These are phyloP conservation scores for Enteromius fasciolatus DNA, from an alignment of 2,797 vertebrate genomes.

Conservation along the genomic window DNA sequence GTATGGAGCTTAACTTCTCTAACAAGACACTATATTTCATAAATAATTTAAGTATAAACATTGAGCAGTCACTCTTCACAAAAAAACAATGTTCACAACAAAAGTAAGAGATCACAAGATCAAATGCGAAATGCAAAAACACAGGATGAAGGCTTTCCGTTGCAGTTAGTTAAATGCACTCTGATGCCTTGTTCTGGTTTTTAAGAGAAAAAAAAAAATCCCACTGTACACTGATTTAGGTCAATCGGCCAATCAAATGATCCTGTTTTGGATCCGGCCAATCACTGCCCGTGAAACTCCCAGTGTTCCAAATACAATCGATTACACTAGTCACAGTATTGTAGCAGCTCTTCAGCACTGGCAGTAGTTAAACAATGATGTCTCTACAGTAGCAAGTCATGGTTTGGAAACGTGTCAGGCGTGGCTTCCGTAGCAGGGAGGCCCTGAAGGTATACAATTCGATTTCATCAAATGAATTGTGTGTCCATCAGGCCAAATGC, in stretches of 20 bases:
- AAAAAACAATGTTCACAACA: constrained; percentile 78
- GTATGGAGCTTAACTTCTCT: constrained; percentile 86
- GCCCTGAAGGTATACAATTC: constrained; percentile 6
- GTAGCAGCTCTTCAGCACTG: constrained; percentile 70
- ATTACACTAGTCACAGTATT: constrained; percentile 62
- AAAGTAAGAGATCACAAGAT: constrained; percentile 70
- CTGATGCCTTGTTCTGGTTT: constrained; percentile 61
- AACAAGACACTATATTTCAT: constrained; percentile 81
- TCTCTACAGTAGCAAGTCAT: constrained; percentile 74
- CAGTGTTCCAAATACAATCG: constrained; percentile 69
- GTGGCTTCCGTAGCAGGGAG: constrained; percentile 50
- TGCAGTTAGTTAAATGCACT: constrained; percentile 63
- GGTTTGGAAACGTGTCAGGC: constrained; percentile 43
- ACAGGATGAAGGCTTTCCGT: constrained; percentile 66
- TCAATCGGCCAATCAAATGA: constrained; percentile 62
- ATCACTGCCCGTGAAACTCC: constrained; percentile 65
- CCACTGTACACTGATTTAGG: constrained; percentile 58
- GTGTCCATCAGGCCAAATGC: constrained; percentile 25
- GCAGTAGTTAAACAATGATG: constrained; percentile 66
- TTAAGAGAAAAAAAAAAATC: neutral
- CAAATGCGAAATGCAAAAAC: constrained; percentile 68
- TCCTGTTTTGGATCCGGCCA: constrained; percentile 61
- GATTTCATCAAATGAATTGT: neutral
- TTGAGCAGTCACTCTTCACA: constrained; percentile 85
- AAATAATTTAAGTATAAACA: constrained; percentile 96